Evolutionary conservation across 2,888 invertebrate genomes (phyloP), one percentile per base, ranked within the genome.

Genomic region (Halocaridina rubra): DNA sequence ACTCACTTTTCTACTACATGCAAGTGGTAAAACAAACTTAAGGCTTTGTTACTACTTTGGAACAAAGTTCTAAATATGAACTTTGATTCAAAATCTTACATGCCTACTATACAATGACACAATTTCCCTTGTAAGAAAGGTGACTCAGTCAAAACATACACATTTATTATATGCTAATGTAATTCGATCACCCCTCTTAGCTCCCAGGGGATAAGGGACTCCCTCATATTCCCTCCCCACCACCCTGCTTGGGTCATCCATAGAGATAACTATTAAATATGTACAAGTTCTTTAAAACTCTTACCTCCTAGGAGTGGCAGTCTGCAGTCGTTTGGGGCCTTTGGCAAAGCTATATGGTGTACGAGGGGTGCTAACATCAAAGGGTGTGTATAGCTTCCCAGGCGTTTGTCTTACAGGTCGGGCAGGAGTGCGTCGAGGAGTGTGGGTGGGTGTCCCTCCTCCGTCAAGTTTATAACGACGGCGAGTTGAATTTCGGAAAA

Each of bases 301-400:
- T 32, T 32, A 84, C 82, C 82, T 77, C 46, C 61, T 77, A 8
- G 77, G 78, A 8, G 78, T 24, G 5, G 29, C 57, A 29, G 30
- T 69, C 27, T 84, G 82, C 7, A 84, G 77, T 13, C 82, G 74
- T 24, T 84, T 84, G 39, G 82, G 71, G n/a, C 39, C 78, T 57
- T 69, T 77, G 77, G 53, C 7, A 32, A 22, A 61, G 72, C 78
- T 84, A 61, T 78, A 46, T 24, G 82, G 82, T 19, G 82, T 84
- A 22, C 30, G 71, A 7, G 82, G 82, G 10, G 82, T 84, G 57
- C 61, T 84, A 30, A 84, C 13, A 22, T 84, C 67, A 72, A 84
- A 84, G 22, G 82, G 82, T 3, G 82, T 72, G 39, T 84, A 84
- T 39, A 84, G 72, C 71, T 78, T 84, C 46, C 82, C 82, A n/a